Conservation (phyloP, 2,113 vertebrate genomes). For the Cochlearius cochlearius region DNA sequence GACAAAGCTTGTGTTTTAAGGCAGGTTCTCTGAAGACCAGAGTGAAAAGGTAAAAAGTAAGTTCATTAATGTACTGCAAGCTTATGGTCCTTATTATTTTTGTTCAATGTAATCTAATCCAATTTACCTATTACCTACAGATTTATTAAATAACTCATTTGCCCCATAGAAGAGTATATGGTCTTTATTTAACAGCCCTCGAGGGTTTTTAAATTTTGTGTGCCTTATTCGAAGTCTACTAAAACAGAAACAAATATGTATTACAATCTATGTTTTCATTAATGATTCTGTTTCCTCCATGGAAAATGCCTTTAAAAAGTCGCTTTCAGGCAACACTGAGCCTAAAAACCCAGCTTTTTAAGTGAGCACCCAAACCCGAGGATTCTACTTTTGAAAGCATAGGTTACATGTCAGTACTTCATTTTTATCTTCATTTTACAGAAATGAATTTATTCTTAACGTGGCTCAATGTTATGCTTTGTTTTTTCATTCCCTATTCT, state of each 20-base stretch:
- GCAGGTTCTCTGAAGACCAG: background rate
- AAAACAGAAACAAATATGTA: background rate
- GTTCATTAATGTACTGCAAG: background rate
- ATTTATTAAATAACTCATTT: background rate
- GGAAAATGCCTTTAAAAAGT: background rate
- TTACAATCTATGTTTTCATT: background rate
- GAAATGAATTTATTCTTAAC: background rate
- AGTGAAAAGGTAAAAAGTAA: background rate
- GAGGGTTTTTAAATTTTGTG: background rate
- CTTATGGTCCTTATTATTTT: background rate
- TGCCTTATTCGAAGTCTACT: background rate
- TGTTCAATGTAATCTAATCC: background rate
- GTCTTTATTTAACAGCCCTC: background rate
- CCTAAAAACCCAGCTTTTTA: background rate
- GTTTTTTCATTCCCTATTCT: conserved; percentile 38
- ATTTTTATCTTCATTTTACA: background rate
- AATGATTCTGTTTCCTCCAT: background rate
- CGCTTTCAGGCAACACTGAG: background rate
- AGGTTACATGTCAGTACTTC: background rate
- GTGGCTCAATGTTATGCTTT: background rate
- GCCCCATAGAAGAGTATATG: background rate
- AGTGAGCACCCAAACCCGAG: background rate
- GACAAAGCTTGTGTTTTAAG: background rate
- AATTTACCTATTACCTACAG: background rate
- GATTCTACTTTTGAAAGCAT: background rate